These are phyloP conservation scores for Onthophagus taurus DNA, from an alignment of 1,140 invertebrate species.

Conservation along the genomic window DNA sequence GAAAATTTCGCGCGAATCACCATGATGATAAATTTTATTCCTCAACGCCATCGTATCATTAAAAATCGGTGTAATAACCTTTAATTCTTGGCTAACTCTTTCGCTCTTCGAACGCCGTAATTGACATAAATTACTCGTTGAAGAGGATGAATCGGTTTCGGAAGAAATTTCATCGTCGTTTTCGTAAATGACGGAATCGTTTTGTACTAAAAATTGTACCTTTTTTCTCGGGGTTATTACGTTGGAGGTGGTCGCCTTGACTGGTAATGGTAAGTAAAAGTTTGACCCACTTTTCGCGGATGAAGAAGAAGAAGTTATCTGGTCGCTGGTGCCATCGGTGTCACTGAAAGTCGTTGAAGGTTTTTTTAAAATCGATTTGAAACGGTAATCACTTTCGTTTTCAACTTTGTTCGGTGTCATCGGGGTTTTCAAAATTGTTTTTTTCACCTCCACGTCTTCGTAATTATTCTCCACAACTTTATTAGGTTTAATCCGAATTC, in stretches of 20 bases:
- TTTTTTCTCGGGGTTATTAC: slow-evolving; percentile 34
- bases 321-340: slow-evolving; percentile 23
- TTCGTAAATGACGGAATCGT: slow-evolving; percentile 15
- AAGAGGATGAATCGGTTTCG: neutral
- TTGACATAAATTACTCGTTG: slow-evolving; percentile 15
- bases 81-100: slow-evolving; percentile 34
- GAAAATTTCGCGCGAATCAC: slow-evolving; percentile 41
- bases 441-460: slow-evolving; percentile 29
- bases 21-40: slow-evolving; percentile 47
- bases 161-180: neutral
- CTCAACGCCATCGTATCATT: slow-evolving; percentile 70
- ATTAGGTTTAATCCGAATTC: slow-evolving; percentile 27
- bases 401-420: slow-evolving; percentile 12
- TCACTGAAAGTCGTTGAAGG: slow-evolving; percentile 37
- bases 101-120: slow-evolving; percentile 46
- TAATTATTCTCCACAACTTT: slow-evolving; percentile 28
- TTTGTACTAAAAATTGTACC: slow-evolving; percentile 36
- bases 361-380: slow-evolving; percentile 63
- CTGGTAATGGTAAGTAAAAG: slow-evolving; percentile 56
- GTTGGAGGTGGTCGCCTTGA: slow-evolving; percentile 36
- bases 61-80: slow-evolving; percentile 42
- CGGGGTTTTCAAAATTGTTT: slow-evolving; percentile 5
- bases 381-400: slow-evolving; percentile 22
- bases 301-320: slow-evolving; percentile 23
- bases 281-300: slow-evolving; percentile 43